These are phyloP conservation scores for Hanleya hanleyi DNA, from an alignment of 2,888 invertebrate species.

Conservation along the genomic window DNA sequence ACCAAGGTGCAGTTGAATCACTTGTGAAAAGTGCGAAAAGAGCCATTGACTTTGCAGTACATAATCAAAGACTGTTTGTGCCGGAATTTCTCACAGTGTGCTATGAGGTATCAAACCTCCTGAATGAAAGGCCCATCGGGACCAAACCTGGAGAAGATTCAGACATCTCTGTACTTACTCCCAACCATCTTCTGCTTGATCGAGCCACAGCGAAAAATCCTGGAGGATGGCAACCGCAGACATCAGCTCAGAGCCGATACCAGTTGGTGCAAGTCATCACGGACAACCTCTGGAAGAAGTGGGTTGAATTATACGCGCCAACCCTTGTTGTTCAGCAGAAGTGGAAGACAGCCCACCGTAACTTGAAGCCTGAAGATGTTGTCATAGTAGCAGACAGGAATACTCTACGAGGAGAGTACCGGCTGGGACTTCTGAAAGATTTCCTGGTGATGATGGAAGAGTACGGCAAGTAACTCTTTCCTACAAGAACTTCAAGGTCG, in stretches of 20 bases:
- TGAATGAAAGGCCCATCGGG: conserved; percentile 14
- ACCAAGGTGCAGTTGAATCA: conserved; percentile 14
- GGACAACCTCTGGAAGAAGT: neutral
- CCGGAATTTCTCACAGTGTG: conserved; percentile 15
- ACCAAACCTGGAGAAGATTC: neutral
- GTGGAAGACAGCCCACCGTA: conserved; percentile 3
- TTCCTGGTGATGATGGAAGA: conserved; percentile 8
- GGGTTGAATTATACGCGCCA: neutral
- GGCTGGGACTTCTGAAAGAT: conserved; percentile 11
- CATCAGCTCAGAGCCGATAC: neutral
- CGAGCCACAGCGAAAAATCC: conserved; percentile 5
- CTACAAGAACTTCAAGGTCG: no score
- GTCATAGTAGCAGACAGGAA: conserved; percentile 8
- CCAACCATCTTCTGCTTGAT: conserved; percentile 12
- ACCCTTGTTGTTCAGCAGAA: neutral
- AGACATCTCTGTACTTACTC: neutral
- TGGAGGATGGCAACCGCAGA: conserved; percentile 11
- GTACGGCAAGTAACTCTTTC: conserved; percentile 6
- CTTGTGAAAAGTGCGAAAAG: conserved; percentile 10
- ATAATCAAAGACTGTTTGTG: conserved; percentile 12
- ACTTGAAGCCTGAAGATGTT: conserved; percentile 3
- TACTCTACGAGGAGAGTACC: conserved; percentile 1
- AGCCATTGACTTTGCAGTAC: conserved; percentile 5
- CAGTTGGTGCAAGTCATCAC: neutral
- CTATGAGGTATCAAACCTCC: conserved; percentile 7